Percentiles rank a stretch among this genome's conserved stretches.
Evolutionary conservation across 1,140 invertebrate genomes (phyloP).

Genomic region (Trissolcus basalis): DNA sequence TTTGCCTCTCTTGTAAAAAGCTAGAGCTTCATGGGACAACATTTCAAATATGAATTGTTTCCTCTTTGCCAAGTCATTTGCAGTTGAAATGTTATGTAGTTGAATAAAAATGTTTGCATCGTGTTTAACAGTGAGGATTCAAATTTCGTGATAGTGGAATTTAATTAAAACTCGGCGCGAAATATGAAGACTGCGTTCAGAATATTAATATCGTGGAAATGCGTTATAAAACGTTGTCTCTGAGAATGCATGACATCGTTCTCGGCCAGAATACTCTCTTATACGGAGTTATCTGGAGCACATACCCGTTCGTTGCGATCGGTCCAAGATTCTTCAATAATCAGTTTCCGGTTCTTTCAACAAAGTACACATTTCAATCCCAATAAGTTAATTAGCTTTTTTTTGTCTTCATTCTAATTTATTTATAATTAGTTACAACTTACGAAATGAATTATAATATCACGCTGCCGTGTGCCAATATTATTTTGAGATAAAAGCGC

Average conservation of each 20-base stretch:
- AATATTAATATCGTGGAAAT: slow-evolving; percentile 18
- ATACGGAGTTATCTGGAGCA: slow-evolving; percentile 22
- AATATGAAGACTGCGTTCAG: slow-evolving; percentile 1
- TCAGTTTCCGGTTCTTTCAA: slow-evolving; percentile 28
- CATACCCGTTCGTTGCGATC: slow-evolving; percentile 17
- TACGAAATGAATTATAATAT: too few relatives aligned
- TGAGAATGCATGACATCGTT: slow-evolving; percentile 8
- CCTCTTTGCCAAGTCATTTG: too few relatives aligned
- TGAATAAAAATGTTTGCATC: neutral
- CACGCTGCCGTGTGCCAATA: too few relatives aligned
- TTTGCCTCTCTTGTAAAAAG: too few relatives aligned
- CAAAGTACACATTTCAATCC: too few relatives aligned
- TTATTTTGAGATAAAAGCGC: too few relatives aligned
- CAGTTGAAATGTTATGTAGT: too few relatives aligned
- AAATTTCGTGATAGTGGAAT: neutral
- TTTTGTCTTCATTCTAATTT: too few relatives aligned
- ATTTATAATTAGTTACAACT: too few relatives aligned
- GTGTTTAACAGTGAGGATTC: neutral
- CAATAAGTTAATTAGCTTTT: too few relatives aligned
- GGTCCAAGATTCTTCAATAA: slow-evolving; percentile 23
- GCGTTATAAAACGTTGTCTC: slow-evolving; percentile 10
- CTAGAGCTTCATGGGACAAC: too few relatives aligned
- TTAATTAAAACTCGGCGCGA: neutral
- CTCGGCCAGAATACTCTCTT: slow-evolving; percentile 1
- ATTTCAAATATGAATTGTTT: too few relatives aligned